These are phyloP conservation scores for Alectura lathami DNA, from an alignment of 2,113 vertebrate genomes.

Conservation along the genomic window DNA sequence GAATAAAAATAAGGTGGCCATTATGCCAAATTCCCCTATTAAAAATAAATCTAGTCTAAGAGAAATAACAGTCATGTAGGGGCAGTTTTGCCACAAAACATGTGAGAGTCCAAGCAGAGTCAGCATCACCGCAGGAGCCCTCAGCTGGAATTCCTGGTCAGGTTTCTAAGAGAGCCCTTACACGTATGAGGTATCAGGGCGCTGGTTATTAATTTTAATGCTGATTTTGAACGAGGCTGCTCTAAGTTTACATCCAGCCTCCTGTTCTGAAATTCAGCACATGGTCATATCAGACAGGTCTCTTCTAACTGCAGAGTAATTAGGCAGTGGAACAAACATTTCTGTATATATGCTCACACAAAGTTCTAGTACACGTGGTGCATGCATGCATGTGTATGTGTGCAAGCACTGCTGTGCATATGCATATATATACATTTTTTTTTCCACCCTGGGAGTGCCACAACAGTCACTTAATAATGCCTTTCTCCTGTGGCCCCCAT, in stretches of 20 bases:
- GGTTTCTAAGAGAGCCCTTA: not conserved
- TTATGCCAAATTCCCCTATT: fast-evolving
- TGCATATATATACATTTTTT: not conserved
- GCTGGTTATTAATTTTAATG: not conserved
- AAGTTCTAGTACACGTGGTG: not conserved
- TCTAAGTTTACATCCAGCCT: not conserved
- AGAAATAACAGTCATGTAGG: not conserved
- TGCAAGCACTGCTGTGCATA: not conserved
- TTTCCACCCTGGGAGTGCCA: not conserved
- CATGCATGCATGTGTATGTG: fast-evolving
- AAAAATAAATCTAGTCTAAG: not conserved
- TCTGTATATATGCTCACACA: not conserved
- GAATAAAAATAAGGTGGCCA: not conserved
- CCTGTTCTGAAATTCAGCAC: not conserved
- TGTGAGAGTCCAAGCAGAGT: not conserved
- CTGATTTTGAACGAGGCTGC: slow-evolving; percentile 11
- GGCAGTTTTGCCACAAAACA: not conserved
- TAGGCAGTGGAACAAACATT: fast-evolving
- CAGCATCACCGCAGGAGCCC: not conserved
- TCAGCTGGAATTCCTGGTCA: not conserved
- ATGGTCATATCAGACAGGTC: not conserved
- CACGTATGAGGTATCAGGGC: not conserved
- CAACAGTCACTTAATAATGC: not conserved
- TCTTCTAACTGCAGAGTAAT: not conserved
- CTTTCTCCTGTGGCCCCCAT: not conserved